A percentile compares a stretch with the other conserved stretches of the same genome.
These are phyloP conservation scores for Drosophila diplacantha DNA, from an alignment of 2,888 invertebrate species.

Conservation along the genomic window DNA sequence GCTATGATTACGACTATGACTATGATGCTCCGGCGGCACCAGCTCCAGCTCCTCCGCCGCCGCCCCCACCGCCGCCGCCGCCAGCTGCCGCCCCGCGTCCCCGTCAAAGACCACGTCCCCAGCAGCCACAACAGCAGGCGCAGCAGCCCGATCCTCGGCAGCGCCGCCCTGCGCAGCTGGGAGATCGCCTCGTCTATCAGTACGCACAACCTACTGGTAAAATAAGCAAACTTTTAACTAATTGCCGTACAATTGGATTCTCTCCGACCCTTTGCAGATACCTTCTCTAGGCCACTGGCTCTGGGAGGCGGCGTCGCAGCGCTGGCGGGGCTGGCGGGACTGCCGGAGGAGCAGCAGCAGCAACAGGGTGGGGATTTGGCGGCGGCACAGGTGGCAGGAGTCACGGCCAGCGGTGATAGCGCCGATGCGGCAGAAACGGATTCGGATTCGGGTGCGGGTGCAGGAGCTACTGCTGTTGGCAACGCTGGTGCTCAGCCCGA, in stretches of 20 bases:
- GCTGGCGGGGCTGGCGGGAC: slow-evolving; percentile 1
- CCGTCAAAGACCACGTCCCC: slow-evolving; percentile 18
- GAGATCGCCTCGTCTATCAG: slow-evolving; percentile 67
- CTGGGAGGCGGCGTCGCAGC: slow-evolving; percentile 32
- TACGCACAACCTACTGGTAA: slow-evolving; percentile 74
- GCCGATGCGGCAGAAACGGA: slow-evolving; percentile 3
- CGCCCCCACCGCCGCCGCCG: slow-evolving; percentile 18
- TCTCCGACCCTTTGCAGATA: slow-evolving; percentile 76
- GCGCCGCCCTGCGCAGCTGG: slow-evolving; percentile 47
- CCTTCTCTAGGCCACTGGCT: slow-evolving; percentile 58
- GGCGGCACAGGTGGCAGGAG: slow-evolving; percentile 17
- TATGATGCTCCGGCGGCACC: slow-evolving; percentile 16
- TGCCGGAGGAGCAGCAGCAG: slow-evolving; percentile 5
- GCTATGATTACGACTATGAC: slow-evolving; percentile 52
- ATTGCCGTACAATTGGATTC: slow-evolving; percentile 75
- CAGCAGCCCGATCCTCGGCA: slow-evolving; percentile 5
- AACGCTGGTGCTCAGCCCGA: slow-evolving; percentile 2
- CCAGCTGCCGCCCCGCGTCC: slow-evolving; percentile 17
- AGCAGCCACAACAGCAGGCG: slow-evolving; percentile 21
- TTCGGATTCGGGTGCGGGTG: slow-evolving; percentile 1
- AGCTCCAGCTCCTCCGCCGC: slow-evolving; percentile 13
- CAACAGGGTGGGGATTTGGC: slow-evolving; percentile 5
- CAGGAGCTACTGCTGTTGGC: slow-evolving; percentile 2
- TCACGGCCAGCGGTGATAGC: not conserved
- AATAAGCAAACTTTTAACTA: slow-evolving; percentile 73